These are phyloP conservation scores for Eristalis intricaria DNA, from an alignment of 2,888 invertebrate genomes.

Conservation along the genomic window DNA sequence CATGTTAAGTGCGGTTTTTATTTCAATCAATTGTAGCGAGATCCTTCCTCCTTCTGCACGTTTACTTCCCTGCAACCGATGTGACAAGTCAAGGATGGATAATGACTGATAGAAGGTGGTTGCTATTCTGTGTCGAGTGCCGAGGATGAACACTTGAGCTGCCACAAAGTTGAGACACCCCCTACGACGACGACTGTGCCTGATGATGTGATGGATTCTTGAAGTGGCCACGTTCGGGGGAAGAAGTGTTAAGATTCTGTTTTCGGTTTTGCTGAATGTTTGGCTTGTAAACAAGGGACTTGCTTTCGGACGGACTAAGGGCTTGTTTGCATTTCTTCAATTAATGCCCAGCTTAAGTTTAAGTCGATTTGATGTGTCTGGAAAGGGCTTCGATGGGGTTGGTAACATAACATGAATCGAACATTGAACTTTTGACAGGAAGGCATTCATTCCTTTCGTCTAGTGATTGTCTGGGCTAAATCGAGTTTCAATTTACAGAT, in stretches of 20 bases:
- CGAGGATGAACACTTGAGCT: background rate
- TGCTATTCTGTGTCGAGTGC: background rate
- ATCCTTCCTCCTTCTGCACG: background rate
- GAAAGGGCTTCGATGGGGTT: too few species aligned
- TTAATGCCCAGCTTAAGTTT: background rate
- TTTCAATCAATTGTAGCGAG: slow-evolving; percentile 64
- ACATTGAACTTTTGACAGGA: too few species aligned
- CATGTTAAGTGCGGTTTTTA: slow-evolving; percentile 68
- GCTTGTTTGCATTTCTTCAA: background rate
- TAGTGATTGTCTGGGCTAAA: too few species aligned
- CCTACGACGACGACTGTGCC: background rate
- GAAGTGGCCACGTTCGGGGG: background rate
- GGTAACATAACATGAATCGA: too few species aligned
- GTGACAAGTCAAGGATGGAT: slow-evolving; percentile 45
- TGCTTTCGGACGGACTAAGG: background rate
- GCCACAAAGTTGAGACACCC: background rate
- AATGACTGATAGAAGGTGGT: slow-evolving; percentile 60
- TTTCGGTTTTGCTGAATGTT: background rate
- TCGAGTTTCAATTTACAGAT: too few species aligned
- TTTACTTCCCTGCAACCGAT: background rate
- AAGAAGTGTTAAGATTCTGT: background rate
- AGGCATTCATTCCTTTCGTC: too few species aligned
- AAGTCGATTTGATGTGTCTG: too few species aligned
- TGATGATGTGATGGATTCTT: background rate
- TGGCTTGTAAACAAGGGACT: background rate